Evolutionary conservation across 2,888 invertebrate species (phyloP), one percentile per base, ranked within the genome.

Genomic region (Catonia carolina): DNA sequence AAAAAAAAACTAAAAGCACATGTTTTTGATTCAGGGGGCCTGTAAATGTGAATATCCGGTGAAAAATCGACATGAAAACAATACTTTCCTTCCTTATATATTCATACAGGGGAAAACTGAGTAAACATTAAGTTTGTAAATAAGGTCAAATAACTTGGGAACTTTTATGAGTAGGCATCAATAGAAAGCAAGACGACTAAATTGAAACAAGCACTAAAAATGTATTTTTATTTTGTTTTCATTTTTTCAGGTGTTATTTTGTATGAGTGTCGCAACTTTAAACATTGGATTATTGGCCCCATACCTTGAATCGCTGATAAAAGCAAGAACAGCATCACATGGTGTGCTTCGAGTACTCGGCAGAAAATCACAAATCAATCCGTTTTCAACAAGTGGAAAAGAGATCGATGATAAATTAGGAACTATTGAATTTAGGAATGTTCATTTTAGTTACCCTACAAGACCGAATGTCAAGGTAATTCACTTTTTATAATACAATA

Each of bases 211-310:
- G n/a, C n/a, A n/a, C n/a, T n/a, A n/a, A n/a, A n/a, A n/a, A n/a
- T n/a, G n/a, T n/a, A n/a, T n/a, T 20, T 14, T 37, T 39, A n/a
- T 37, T 42, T 42, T 45, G 45, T 45, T 17, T 14, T 37, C 6
- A 4, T 37, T 5, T 48, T 22, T 67, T 14, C 67, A 88, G 87
- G 86, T 89, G 20, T 89, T 90, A 72, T 89, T 89, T 71, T 81
- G 84, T 50, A 83, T 87, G 0, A 77, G 83, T 75, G 80, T 81
- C 68, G 86, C 85, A 1, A 81, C 82, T 0, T 82, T 83, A 65
- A 85, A 85, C 67, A 84, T 92, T 59, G 90, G 89, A 18, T 83
- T 86, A 70, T 85, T 88, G 0, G 82, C 89, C 1, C 90, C 91
- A 0, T 83, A 86, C 59, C 80, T 92, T 68, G 85, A 88, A 69